phyloP scores from a whole-genome alignment of 2,888 invertebrate species.

The Dione vanillae region DNA sequence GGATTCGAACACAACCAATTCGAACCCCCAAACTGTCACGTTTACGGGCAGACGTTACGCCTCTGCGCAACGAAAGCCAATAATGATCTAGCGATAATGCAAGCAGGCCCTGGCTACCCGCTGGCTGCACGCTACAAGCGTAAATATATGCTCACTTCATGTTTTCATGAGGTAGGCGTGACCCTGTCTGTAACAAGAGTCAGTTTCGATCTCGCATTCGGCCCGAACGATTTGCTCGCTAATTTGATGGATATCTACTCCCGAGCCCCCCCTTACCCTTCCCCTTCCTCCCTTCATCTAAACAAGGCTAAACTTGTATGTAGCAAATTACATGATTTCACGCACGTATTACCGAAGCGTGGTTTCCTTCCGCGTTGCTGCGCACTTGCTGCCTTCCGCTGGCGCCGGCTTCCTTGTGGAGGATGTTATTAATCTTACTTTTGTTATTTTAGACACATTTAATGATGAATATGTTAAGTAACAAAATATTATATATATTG shows the following conservation, averaged over 20 bases:
- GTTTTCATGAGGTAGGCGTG: background rate
- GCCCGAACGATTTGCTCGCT: conserved; percentile 30
- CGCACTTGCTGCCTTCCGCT: conserved; percentile 25
- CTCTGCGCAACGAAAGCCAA: no score
- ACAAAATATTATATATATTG: background rate
- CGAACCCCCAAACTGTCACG: no score
- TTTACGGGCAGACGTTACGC: no score
- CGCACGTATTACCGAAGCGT: conserved; percentile 33
- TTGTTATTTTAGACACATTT: background rate
- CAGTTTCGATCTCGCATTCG: conserved; percentile 25
- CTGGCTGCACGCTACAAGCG: background rate
- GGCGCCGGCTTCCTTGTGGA: conserved; percentile 16
- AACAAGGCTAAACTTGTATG: conserved; percentile 33
- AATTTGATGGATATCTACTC: conserved; percentile 29
- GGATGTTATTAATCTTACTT: conserved; percentile 9
- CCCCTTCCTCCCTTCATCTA: conserved; percentile 11
- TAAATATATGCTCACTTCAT: conserved; percentile 1
- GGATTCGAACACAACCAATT: no score
- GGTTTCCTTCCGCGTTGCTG: conserved; percentile 30
- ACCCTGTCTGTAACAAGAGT: conserved; percentile 16
- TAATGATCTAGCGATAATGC: background rate
- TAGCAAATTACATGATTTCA: conserved; percentile 38
- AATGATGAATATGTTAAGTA: background rate
- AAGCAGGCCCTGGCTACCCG: background rate
- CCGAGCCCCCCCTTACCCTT: background rate